phyloP scores from a whole-genome alignment of 2,113 vertebrate genomes.

The Alethe castanea region DNA sequence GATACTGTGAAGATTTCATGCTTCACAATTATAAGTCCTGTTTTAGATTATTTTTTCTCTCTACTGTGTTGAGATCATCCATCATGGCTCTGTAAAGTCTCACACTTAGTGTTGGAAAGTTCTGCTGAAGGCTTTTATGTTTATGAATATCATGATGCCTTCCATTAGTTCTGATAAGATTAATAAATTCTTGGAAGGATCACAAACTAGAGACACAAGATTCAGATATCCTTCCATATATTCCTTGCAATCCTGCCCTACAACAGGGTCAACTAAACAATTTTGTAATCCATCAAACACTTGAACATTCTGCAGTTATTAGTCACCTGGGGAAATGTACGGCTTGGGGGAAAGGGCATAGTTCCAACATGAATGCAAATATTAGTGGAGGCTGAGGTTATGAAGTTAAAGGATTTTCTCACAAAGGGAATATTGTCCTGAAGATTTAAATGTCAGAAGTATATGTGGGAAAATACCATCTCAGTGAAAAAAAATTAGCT shows the following conservation, averaged over 20 bases:
- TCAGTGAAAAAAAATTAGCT: background rate
- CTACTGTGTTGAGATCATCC: background rate
- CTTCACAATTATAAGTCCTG: background rate
- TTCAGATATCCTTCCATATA: background rate
- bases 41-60: background rate
- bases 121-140: background rate
- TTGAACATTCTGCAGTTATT: background rate
- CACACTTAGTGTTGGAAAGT: background rate
- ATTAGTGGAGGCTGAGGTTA: slow-evolving; percentile 5
- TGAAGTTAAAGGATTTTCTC: background rate
- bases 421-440: background rate
- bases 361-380: slow-evolving; percentile 23
- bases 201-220: background rate
- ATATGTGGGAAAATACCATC: background rate
- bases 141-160: background rate
- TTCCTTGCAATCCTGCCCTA: background rate
- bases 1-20: background rate
- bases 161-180: background rate
- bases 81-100: background rate
- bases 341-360: background rate
- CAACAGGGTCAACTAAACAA: background rate
- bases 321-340: background rate
- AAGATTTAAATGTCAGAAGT: slow-evolving; percentile 5
- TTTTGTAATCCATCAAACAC: background rate
- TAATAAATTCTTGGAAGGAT: background rate